phyloP scores from a whole-genome alignment of 2,797 vertebrate genomes.

The Chaenodraco wilsoni region DNA sequence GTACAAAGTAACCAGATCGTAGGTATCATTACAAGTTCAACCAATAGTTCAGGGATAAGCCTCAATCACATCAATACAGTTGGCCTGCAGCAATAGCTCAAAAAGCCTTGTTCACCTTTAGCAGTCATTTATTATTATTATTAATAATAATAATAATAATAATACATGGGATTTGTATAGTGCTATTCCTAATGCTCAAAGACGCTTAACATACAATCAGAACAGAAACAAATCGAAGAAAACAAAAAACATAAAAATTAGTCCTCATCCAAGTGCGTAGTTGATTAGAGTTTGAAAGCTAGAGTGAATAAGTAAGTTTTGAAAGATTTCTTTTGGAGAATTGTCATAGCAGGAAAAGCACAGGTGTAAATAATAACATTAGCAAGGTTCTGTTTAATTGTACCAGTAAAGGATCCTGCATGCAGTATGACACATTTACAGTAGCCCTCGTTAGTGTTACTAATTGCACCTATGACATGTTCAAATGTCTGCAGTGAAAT shows the following conservation, averaged over 20 bases:
- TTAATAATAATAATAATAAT: no score
- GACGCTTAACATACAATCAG: no score
- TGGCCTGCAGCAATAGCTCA: not conserved
- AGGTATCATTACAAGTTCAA: not conserved
- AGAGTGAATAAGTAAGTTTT: no score
- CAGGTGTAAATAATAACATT: slow-evolving; percentile 5
- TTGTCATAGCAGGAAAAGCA: not conserved
- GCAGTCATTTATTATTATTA: not conserved
- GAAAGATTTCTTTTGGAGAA: not conserved
- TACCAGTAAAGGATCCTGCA: not conserved
- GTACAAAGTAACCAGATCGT: no score
- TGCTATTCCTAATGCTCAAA: no score
- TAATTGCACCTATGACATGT: not conserved
- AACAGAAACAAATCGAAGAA: no score
- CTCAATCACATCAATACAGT: not conserved
- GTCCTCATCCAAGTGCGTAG: no score
- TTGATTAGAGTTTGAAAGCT: no score
- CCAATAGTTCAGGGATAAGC: not conserved
- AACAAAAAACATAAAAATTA: no score
- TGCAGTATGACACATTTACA: not conserved
- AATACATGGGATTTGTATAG: no score
- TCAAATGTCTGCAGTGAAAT: slow-evolving; percentile 15
- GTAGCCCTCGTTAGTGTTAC: not conserved
- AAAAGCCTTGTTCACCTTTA: not conserved
- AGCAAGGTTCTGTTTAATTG: not conserved